Percentiles rank a stretch among this genome's conserved stretches.
Conservation (phyloP, 2,888 invertebrate species). For the Oligia latruncula region DNA sequence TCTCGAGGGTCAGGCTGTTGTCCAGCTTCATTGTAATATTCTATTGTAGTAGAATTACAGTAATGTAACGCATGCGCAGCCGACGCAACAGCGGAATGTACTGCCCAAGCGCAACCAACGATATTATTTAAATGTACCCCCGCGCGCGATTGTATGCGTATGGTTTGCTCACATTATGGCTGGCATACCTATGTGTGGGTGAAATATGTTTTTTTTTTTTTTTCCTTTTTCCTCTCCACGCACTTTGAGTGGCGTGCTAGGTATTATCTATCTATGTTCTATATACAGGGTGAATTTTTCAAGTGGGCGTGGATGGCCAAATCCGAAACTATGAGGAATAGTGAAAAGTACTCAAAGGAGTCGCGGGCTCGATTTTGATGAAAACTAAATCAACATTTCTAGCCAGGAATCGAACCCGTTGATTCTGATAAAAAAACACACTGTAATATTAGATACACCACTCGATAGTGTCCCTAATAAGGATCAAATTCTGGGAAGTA, state of each 20-base stretch:
- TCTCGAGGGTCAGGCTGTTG: conserved; percentile 80
- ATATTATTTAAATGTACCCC: conserved; percentile 43
- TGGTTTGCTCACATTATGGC: conserved; percentile 22
- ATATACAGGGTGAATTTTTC: too few relatives aligned
- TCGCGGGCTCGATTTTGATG: too few relatives aligned
- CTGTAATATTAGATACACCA: too few relatives aligned
- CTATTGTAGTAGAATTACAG: background rate
- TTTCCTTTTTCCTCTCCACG: background rate
- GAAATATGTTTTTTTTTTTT: background rate
- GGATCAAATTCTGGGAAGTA: too few relatives aligned
- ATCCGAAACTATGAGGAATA: too few relatives aligned
- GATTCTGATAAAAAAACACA: too few relatives aligned
- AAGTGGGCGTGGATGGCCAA: too few relatives aligned
- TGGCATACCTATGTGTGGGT: background rate
- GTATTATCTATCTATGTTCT: background rate
- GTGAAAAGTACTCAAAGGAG: too few relatives aligned
- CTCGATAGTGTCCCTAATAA: too few relatives aligned
- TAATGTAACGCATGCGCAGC: conserved; percentile 12
- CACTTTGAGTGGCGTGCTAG: background rate
- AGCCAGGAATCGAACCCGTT: too few relatives aligned
- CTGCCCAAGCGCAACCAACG: conserved; percentile 3
- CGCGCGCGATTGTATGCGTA: conserved; percentile 1
- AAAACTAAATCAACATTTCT: too few relatives aligned
- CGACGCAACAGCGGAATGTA: conserved; percentile 3
- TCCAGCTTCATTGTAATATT: conserved; percentile 72